Evolutionary conservation across 2,888 invertebrate species (phyloP), one percentile per base, ranked within the genome.

Genomic region (Linyphia triangularis): DNA sequence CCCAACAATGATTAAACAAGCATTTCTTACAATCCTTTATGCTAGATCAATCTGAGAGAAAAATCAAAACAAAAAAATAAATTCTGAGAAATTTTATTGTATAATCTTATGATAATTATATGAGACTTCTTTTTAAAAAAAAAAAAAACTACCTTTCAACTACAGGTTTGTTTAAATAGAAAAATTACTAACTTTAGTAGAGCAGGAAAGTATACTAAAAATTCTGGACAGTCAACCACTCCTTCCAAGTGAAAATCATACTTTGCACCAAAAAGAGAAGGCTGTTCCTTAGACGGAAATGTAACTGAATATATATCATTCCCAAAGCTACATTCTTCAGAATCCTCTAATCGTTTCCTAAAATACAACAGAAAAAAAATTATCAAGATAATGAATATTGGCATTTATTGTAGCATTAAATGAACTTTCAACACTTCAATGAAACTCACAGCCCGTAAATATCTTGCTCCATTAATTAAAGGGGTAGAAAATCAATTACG

Each of bases 161-260:
- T 43, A 7, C 19, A 30, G 13, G 19, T 59, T 19, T 22, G 19
- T 59, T 10, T 67, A 33, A 89, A 90, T 59, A 89, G 37, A 19
- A 63, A 0, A 43, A 1, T 79, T 22, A 75, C 89, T 82, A 94
- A 96, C 91, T 96, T 92, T 61, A 95, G 94, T 82, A 99, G 94
- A 4, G 96, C 94, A 22, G 98, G 97, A 93, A 99, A 97, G 93
- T 99, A 96, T 19, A 99, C 98, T 86, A 99, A 94, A 94, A 99
- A 99, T 93, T 99, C 99, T 0, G 99, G 99, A 93, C 99, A 99
- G 93, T 99, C 96, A 0, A 99, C 99, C 7, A 98, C 98, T 51
- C 97, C 98, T 92, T 99, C 98, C 91, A 99, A 94, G 92, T 96
- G 96, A 93, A 99, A 99, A 93, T 98, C 95, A 94, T 99, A 99